Evolutionary conservation across 2,888 invertebrate genomes (phyloP).

Genomic region (Dasysyrphus tricinctus): DNA sequence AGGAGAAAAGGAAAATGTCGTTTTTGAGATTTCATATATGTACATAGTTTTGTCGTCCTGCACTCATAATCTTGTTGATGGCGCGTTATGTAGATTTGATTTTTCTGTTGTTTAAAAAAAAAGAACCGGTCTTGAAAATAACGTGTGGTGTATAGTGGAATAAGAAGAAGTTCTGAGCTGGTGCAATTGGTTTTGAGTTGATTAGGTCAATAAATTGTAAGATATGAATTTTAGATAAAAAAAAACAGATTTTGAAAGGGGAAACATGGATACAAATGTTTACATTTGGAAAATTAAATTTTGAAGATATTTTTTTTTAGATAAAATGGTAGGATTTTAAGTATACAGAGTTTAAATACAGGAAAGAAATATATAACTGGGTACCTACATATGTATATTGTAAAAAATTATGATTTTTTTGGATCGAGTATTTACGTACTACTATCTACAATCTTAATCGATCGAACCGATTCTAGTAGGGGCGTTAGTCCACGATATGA

Average conservation of each 20-base stretch:
- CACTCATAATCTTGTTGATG: slow-evolving; percentile 64
- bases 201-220: slow-evolving; percentile 27
- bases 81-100: slow-evolving; percentile 57
- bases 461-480: no score
- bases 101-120: not conserved
- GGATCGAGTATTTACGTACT: no score
- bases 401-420: no score
- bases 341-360: not conserved
- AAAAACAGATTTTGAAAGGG: not conserved
- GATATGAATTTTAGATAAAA: slow-evolving; percentile 14
- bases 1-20: slow-evolving; percentile 28
- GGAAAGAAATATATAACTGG: not conserved
- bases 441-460: no score
- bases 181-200: slow-evolving; percentile 4
- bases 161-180: not conserved
- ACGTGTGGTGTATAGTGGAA: not conserved
- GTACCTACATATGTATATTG: no score
- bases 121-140: slow-evolving; percentile 41
- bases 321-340: not conserved
- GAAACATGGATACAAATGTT: not conserved
- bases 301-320: not conserved
- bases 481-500: no score
- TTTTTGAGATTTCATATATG: slow-evolving; percentile 7
- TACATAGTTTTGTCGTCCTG: slow-evolving; percentile 43
- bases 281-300: not conserved